These are phyloP conservation scores for Globodera rostochiensis DNA, from an alignment of 1,140 invertebrate species.

Conservation along the genomic window DNA sequence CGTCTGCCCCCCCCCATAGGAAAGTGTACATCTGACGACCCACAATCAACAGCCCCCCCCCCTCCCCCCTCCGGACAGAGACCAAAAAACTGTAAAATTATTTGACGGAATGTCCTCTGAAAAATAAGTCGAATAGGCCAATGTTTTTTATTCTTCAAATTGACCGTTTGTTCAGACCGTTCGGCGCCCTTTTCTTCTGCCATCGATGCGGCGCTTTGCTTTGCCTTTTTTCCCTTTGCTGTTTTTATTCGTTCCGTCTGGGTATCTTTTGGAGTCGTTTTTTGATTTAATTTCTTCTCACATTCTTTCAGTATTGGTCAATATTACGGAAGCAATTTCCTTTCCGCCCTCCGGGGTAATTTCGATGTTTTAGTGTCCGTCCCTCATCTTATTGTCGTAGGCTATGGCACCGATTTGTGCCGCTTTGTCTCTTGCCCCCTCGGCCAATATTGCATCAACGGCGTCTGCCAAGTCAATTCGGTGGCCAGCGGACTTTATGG, in stretches of 20 bases:
- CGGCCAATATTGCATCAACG: conserved; percentile 62
- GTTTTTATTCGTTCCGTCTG: neutral
- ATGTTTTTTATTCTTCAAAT: neutral
- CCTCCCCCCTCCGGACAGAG: too few species aligned
- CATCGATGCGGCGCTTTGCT: neutral
- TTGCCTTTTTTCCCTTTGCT: neutral
- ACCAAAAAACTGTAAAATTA: neutral
- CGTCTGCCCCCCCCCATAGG: neutral
- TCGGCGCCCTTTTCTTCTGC: too few species aligned
- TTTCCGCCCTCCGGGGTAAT: conserved; percentile 48
- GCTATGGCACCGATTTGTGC: conserved; percentile 59
- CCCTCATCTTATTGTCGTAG: neutral
- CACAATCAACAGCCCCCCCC: too few species aligned
- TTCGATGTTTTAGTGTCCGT: neutral
- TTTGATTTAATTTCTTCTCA: neutral
- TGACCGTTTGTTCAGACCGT: neutral
- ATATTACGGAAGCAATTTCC: conserved; percentile 58
- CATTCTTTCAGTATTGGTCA: conserved; percentile 35
- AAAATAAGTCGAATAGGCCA: neutral
- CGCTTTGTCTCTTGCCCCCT: conserved; percentile 63
- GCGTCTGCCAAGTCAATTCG: conserved; percentile 48
- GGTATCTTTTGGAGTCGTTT: neutral
- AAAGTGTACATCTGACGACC: neutral
- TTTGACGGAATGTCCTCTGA: neutral
- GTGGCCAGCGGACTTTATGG: conserved; percentile 23